These are phyloP conservation scores for Platycnemis pennipes DNA, from an alignment of 2,888 invertebrate species.

Conservation along the genomic window DNA sequence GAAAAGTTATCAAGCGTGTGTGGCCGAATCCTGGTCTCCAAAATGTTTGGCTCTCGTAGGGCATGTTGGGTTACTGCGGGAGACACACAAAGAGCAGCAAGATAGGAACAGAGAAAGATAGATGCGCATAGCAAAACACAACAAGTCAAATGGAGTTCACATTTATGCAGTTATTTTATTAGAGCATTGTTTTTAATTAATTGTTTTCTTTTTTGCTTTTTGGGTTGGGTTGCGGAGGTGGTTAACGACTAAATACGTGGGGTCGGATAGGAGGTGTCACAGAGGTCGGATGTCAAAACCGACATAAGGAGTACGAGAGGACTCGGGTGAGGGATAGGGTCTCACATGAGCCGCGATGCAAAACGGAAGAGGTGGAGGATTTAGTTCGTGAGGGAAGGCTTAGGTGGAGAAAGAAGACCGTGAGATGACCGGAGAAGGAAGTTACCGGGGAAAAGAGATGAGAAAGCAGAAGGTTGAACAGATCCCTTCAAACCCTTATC, in stretches of 20 bases:
- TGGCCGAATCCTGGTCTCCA: constrained; percentile 74
- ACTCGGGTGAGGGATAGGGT: not conserved
- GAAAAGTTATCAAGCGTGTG: constrained; percentile 80
- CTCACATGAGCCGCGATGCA: not conserved
- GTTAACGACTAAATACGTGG: not conserved
- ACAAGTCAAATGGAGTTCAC: constrained; percentile 63
- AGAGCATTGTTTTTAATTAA: constrained; percentile 48
- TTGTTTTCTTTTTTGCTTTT: not conserved
- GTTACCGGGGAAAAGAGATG: not conserved
- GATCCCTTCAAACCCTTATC: not conserved
- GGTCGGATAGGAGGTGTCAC: not conserved
- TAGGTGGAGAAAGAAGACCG: not conserved
- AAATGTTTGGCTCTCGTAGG: constrained; percentile 70
- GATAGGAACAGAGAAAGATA: constrained; percentile 60
- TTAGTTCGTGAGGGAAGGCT: not conserved
- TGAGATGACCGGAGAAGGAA: not conserved
- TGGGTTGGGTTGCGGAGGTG: not conserved
- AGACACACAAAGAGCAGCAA: constrained; percentile 64
- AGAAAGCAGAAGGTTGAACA: not conserved
- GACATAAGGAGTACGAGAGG: not conserved
- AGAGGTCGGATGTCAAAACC: not conserved
- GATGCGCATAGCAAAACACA: constrained; percentile 66
- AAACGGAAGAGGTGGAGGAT: not conserved
- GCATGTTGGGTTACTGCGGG: constrained; percentile 65
- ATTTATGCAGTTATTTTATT: constrained; percentile 57